Percentiles rank a stretch among this genome's conserved stretches.
These are phyloP conservation scores for Noctua janthina DNA, from an alignment of 2,888 invertebrate species.

Conservation along the genomic window DNA sequence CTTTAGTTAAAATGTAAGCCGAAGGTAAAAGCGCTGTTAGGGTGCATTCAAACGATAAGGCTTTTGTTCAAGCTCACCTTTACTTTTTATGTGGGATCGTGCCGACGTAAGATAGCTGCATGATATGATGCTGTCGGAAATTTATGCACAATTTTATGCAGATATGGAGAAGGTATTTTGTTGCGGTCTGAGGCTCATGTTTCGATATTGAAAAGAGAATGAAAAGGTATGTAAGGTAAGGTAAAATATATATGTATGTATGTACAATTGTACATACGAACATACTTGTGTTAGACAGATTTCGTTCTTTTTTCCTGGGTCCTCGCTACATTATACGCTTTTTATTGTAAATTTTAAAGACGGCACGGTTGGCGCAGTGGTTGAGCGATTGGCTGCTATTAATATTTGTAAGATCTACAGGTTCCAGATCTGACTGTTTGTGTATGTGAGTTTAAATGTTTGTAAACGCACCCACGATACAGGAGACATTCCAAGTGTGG, in stretches of 20 bases:
- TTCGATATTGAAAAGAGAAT: conserved; percentile 35
- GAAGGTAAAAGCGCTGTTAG: conserved; percentile 68
- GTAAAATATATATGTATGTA: background rate
- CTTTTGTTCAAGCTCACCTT: conserved; percentile 64
- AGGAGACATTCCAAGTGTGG: no score
- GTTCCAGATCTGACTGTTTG: no score
- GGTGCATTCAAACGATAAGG: conserved; percentile 70
- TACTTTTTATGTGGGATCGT: conserved; percentile 59
- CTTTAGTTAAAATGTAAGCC: conserved; percentile 71
- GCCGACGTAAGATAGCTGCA: conserved; percentile 61
- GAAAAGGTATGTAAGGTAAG: background rate
- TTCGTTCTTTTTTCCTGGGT: background rate
- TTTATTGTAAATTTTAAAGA: background rate
- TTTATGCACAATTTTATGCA: conserved; percentile 61
- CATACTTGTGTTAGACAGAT: background rate
- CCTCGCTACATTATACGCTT: background rate
- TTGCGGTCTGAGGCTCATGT: conserved; percentile 28
- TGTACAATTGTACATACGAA: background rate
- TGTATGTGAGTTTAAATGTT: no score
- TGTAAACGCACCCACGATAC: no score
- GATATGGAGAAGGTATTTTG: conserved; percentile 28
- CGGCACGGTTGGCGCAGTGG: no score
- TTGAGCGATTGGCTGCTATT: no score
- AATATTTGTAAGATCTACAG: no score
- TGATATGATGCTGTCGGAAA: conserved; percentile 62